phyloP scores from a whole-genome alignment of 2,797 vertebrate species.

The Bryconaethiops microstoma region DNA sequence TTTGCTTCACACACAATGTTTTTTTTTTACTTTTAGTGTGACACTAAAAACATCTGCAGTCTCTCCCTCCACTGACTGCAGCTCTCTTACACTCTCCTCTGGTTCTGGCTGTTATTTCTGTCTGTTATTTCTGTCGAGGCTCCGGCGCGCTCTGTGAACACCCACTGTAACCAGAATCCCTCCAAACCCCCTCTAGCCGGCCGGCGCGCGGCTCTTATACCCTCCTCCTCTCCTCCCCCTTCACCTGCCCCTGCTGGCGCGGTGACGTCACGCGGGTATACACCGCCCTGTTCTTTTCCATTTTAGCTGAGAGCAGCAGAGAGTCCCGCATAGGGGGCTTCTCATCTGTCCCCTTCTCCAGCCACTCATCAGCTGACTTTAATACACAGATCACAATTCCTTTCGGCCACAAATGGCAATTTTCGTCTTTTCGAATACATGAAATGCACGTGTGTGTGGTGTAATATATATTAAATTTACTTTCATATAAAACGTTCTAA shows the following conservation, averaged over 20 bases:
- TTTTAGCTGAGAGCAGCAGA: conserved; percentile 49
- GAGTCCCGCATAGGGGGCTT: conserved; percentile 44
- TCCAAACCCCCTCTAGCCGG: conserved; percentile 64
- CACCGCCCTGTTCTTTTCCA: conserved; percentile 54
- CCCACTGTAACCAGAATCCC: not conserved
- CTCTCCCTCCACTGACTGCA: not conserved
- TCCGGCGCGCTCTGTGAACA: not conserved
- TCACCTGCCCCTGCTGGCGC: conserved; percentile 19
- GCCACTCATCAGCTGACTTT: too few relatives aligned
- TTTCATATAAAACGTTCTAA: too few relatives aligned
- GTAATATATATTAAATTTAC: too few relatives aligned
- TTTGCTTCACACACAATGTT: not conserved
- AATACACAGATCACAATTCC: too few relatives aligned
- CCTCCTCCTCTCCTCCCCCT: conserved; percentile 51
- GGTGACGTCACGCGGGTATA: conserved; percentile 68
- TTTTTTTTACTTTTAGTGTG: conserved; percentile 14
- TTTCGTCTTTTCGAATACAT: too few relatives aligned
- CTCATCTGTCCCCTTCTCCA: not conserved
- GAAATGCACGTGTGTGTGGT: too few relatives aligned
- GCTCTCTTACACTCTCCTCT: too few relatives aligned
- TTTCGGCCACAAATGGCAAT: too few relatives aligned
- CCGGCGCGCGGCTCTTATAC: not conserved
- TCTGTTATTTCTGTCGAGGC: not conserved
- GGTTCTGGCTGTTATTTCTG: not conserved
- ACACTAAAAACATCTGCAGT: not conserved